These are phyloP conservation scores for Ooceraea biroi DNA, from an alignment of 1,140 invertebrate genomes.

Conservation along the genomic window DNA sequence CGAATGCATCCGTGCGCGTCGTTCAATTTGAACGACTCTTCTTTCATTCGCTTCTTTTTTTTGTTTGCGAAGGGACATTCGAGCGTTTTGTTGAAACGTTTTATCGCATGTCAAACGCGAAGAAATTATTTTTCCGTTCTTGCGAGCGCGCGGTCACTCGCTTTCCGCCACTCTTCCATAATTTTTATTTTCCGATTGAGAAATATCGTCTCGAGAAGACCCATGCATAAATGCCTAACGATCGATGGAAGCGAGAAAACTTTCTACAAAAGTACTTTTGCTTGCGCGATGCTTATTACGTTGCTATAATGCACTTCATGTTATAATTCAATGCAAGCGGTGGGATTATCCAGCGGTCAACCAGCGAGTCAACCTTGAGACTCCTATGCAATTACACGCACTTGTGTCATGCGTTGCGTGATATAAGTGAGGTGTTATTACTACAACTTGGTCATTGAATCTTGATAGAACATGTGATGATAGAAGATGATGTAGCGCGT, in stretches of 20 bases:
- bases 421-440: constrained; percentile 12
- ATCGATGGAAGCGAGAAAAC: not conserved
- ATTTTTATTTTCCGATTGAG: not conserved
- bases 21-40: not conserved
- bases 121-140: constrained; percentile 1
- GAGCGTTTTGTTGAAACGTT: too few species aligned
- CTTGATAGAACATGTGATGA: constrained; percentile 3
- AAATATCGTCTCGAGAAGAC: not conserved
- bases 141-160: not conserved
- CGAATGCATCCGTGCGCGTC: too few species aligned
- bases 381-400: not conserved
- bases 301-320: not conserved
- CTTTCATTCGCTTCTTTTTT: too few species aligned
- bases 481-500: too few species aligned
- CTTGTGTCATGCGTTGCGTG: constrained; percentile 8
- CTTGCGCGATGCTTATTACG: not conserved
- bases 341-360: constrained; percentile 6
- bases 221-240: not conserved
- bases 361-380: constrained; percentile 35
- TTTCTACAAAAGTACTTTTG: not conserved
- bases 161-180: not conserved
- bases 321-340: constrained; percentile 1
- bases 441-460: not conserved
- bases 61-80: too few species aligned
- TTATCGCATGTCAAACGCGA: constrained; percentile 27